phyloP scores from a whole-genome alignment of 2,113 vertebrate genomes.

The Rattus norvegicus region GRCr8 NC_086035.1:11093501-11094000 shows the following conservation, averaged over 20 bases:
- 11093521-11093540: neutral
- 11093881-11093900: neutral
- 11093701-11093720: neutral
- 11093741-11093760: constrained; percentile 62
- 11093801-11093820: neutral
- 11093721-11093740: constrained; percentile 34
- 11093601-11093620: neutral
- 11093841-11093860: neutral
- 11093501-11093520: neutral
- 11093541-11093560: constrained; percentile 34
- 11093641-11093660: neutral
- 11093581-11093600: neutral
- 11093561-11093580: neutral
- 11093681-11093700: constrained; percentile 36
- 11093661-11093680: neutral
- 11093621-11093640: neutral
- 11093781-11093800: constrained; percentile 13
- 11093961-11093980: constrained; percentile 28
- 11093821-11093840: neutral
- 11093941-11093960: constrained; percentile 55
- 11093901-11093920: neutral
- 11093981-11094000: neutral
- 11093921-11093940: neutral
- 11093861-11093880: neutral
- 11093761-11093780: constrained; percentile 52